Base-by-base conservation (phyloP, 2,888 invertebrate genomes). In the Andrena camellia region DNA sequence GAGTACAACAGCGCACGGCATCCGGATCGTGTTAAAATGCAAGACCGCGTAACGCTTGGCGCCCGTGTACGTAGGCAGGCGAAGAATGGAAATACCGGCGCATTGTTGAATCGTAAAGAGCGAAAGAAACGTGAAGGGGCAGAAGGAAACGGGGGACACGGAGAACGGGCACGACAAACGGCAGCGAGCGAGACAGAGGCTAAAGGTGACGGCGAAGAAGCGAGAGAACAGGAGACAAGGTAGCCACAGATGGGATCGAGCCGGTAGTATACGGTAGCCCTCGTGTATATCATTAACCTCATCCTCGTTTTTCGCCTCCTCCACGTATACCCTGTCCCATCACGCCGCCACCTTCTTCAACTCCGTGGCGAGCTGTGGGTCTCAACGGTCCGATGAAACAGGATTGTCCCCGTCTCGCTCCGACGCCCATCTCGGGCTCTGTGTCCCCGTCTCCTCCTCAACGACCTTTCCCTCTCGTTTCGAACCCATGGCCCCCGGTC, bases 231-330 rank as follows among this genome's bases (percentile, higher is more conserved):
- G 69, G 79, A 87, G 86, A 87, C 85, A 84, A 84, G 82, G 87
- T 88, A 84, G 87, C 88, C 86, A 84, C 90, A 91, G 92, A 92
- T 91, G 92, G 91, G 92, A 90, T 92, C 90, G 88, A 86, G 89
- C 85, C 88, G 88, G 89, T 87, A 87, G 89, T 90, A 85, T 90
- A 92, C 92, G 89, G 92, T 92, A 92, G 92, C 91, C 89, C 88
- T 89, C 86, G 85, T 92, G 93, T 92, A 92, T 92, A 93, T 93
- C 92, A 93, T 93, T 93, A 92, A 93, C 92, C 92, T 92, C 90
- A 91, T 92, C 92, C 92, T 92, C 91, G 90, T 92, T 92, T 92
- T 92, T 92, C 88, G 90, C 88, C 89, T 90, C 85, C 77, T 73
- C 86, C 88, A 89, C 86, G 72, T 67, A 73, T 79, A 78, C 80